Base-by-base conservation (phyloP, 35 echinoderm and acorn worm genomes). In the Ophiothrix spiculata region DNA sequence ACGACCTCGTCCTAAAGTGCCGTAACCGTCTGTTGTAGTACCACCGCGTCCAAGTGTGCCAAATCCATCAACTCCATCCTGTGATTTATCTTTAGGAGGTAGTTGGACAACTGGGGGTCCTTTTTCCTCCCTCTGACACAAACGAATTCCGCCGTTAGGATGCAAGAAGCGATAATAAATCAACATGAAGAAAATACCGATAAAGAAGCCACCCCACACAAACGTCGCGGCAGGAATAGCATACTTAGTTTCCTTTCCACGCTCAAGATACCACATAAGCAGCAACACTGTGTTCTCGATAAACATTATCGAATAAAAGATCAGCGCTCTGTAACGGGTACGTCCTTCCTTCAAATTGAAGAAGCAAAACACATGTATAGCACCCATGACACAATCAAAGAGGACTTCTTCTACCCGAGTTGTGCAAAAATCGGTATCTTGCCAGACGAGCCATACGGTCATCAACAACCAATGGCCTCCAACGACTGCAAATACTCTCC, bases 331-430 rank as follows among this genome's bases (percentile, higher is more conserved):
- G 40, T 88, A 98, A 33, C 91, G 46, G 0, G 95, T 94, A 6
- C 79, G 74, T 32, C 95, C 95, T 37, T 98, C 95, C 56, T 98
- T 98, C 88, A 98, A 89, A 79, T 98, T 98, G 56, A 98, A 98
- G 78, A 94, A 98, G 75, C 92, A 94, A 82, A 98, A 98, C 39
- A 98, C 89, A 74, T 98, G 90, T 38, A 98, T 86, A 35, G 94
- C 82, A 21, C 95, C 95, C 49, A 98, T 94, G 25, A 98, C 95
- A 6, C 37, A 81, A 83, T 98, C 95, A 56, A 98, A 98, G 19
- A 98, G 79, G 15, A 91, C 39, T 63, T 98, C 95, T 76, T 98
- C 91, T 6, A 94, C 60, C 31, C 74, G 74, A 11, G 95, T 98
- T 36, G 64, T 86, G 60, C 95, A 98, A 79, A 98, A 98, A 63